phyloP scores from a whole-genome alignment of 1,140 invertebrate genomes.

The Acyrthosiphon pisum region DNA sequence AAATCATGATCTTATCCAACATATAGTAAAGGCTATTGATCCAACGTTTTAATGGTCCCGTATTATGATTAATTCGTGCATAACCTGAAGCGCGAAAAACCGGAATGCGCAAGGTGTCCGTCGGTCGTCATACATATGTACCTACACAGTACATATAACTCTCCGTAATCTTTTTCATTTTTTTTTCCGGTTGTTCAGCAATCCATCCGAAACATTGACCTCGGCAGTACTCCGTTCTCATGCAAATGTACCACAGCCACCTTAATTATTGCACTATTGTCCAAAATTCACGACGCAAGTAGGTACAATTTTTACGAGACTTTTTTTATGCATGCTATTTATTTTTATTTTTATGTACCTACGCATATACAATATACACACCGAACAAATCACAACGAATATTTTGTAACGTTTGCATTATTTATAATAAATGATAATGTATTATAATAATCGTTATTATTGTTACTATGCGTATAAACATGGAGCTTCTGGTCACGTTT shows the following conservation, averaged over 20 bases:
- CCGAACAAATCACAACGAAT: neutral
- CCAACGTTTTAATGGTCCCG: slow-evolving; percentile 44
- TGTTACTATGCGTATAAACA: slow-evolving; percentile 29
- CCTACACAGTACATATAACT: neutral
- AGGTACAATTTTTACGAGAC: slow-evolving; percentile 24
- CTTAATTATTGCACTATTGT: slow-evolving; percentile 56
- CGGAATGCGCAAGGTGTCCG: slow-evolving; percentile 54
- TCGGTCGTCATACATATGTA: slow-evolving; percentile 27
- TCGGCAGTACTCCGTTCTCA: slow-evolving; percentile 52
- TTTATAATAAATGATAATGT: slow-evolving; percentile 45
- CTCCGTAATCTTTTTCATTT: slow-evolving; percentile 28
- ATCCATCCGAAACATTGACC: slow-evolving; percentile 56
- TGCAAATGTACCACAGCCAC: slow-evolving; percentile 49
- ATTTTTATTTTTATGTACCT: neutral
- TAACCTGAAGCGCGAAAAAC: slow-evolving; percentile 49
- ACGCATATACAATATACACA: no score
- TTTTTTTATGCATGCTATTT: neutral
- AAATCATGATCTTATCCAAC: slow-evolving; percentile 45
- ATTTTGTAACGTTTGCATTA: slow-evolving; percentile 35
- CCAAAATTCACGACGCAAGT: slow-evolving; percentile 21
- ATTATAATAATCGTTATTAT: slow-evolving; percentile 55
- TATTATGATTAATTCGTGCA: slow-evolving; percentile 53
- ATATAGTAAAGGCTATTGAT: slow-evolving; percentile 43
- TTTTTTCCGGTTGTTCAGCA: slow-evolving; percentile 55
- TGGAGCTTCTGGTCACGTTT: slow-evolving; percentile 55